Evolutionary conservation across 2,797 vertebrate species (phyloP).

Genomic region (Strix occidentalis): DNA sequence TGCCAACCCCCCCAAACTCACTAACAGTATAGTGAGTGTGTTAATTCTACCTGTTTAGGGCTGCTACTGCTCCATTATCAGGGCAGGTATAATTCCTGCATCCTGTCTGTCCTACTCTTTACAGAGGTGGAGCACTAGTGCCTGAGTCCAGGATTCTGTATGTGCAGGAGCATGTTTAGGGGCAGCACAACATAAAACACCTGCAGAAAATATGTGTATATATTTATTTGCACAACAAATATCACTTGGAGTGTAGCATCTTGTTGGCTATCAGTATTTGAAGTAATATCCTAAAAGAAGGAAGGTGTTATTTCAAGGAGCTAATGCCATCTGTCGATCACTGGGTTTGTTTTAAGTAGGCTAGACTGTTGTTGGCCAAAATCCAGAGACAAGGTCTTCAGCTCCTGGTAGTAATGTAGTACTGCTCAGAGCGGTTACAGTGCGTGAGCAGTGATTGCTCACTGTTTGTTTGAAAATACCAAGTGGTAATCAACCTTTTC

Average conservation of each 20-base stretch:
- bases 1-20: neutral
- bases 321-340: slow-evolving; percentile 21
- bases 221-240: neutral
- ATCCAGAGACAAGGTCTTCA: neutral
- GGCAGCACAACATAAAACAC: neutral
- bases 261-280: neutral
- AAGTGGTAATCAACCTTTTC: neutral
- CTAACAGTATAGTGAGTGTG: neutral
- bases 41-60: neutral
- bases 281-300: neutral
- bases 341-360: neutral
- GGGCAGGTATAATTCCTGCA: neutral
- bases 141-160: neutral
- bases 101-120: neutral
- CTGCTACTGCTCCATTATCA: neutral
- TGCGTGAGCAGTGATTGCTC: neutral
- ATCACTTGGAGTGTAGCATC: neutral
- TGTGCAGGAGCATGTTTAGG: neutral
- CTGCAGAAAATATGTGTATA: neutral
- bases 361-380: neutral
- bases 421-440: neutral
- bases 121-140: neutral
- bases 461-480: neutral
- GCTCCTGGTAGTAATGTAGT: neutral
- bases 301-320: neutral